Evolutionary conservation across 2,113 vertebrate species (phyloP).

Genomic region (Neogobius melanostomus): DNA sequence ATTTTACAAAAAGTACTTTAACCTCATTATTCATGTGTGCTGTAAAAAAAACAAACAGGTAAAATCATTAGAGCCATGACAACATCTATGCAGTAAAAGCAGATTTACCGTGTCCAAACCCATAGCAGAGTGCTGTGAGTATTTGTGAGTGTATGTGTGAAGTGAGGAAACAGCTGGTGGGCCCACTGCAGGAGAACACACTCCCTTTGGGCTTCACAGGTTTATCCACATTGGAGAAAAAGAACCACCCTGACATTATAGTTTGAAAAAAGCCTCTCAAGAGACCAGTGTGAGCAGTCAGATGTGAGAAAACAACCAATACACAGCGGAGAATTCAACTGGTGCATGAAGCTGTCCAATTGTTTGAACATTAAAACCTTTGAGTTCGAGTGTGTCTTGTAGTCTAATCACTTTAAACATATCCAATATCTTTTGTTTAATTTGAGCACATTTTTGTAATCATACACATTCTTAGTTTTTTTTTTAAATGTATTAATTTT

Average conservation of each 20-base stretch:
- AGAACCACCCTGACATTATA: not conserved
- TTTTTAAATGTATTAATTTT: no score
- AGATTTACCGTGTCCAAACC: not conserved
- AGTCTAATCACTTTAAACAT: not conserved
- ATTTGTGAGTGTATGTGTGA: not conserved
- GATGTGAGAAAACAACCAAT: constrained; percentile 10
- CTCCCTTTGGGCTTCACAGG: not conserved
- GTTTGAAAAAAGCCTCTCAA: not conserved
- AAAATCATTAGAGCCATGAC: no score
- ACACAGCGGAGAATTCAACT: not conserved
- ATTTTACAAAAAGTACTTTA: no score
- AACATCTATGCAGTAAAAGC: not conserved
- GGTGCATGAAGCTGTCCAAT: no score
- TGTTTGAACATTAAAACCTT: no score
- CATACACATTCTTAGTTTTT: no score
- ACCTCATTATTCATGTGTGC: no score
- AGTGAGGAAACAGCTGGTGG: not conserved
- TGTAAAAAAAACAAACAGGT: no score
- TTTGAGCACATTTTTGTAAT: not conserved
- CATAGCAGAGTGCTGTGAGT: not conserved
- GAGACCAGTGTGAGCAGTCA: not conserved
- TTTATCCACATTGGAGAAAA: constrained; percentile 2
- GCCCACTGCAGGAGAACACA: not conserved
- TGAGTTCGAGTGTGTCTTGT: no score
- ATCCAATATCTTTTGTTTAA: not conserved